Evolutionary conservation across 2,888 invertebrate species (phyloP), one percentile per base, ranked within the genome.

Genomic region (Petrophora chlorosata): DNA sequence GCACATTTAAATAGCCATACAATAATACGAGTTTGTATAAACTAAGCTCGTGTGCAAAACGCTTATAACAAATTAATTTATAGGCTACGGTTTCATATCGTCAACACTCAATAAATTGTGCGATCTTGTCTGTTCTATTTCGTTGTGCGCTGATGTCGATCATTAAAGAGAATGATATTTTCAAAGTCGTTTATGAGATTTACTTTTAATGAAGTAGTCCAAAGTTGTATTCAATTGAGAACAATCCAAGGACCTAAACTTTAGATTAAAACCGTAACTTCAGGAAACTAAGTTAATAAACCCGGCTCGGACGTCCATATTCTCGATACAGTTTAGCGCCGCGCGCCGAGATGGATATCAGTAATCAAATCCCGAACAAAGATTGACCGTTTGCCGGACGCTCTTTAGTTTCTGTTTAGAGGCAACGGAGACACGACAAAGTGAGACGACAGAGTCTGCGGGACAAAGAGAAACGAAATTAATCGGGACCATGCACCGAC

Each of bases 391-490:
- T 76, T 65, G 75, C 65, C 70, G 75, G 79, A 76, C 75, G 80
- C 71, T 78, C 78, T 82, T 83, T 80, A 81, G 82, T 76, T 74
- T 76, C 68, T 68, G 67, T 77, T 74, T 67, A 68, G 69, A 63
- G 59, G 60, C 50, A 53, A 42, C 3, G 14, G 62, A 58, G 59
- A 67, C 69, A 65, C 64, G 58, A 51, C 62, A 51, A 60, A 55
- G 65, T 61, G 56, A 22, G 38, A 36, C 30, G 28, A 39, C 29
- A 15, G 22, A 34, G 36, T 12, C 28, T 54, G 73, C 42, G 67
- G 72, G 75, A 80, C 86, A 82, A 82, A 86, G 85, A 83, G 75
- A 84, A 85, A 88, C 85, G 81, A 88, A 84, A 85, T 87, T 89
- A 88, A 87, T 88, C 82, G 79, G 67, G 80, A 77, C 75, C 82